A percentile compares a stretch with the other conserved stretches of the same genome.
phyloP scores from a whole-genome alignment of 2,113 vertebrate genomes.

The Gobiocypris rarus region DNA sequence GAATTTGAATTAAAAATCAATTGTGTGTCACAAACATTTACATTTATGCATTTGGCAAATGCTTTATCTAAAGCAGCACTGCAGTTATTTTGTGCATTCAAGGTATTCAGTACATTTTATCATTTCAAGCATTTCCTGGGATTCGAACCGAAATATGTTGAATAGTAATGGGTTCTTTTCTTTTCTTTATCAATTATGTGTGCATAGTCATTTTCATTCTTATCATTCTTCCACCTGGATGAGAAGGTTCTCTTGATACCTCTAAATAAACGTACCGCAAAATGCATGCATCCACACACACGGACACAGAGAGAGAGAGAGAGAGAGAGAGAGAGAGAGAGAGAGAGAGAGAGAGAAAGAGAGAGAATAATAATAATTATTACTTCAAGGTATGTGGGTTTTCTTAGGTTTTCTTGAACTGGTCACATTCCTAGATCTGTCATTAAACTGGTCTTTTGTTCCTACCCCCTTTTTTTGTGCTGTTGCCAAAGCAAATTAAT shows the following conservation, averaged over 20 bases:
- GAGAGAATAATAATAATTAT: not conserved
- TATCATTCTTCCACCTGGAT: not conserved
- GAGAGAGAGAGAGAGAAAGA: too few relatives aligned
- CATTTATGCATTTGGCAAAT: not conserved
- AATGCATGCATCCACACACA: not conserved
- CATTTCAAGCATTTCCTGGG: not conserved
- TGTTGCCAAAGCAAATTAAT: slow-evolving; percentile 11
- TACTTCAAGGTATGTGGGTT: not conserved
- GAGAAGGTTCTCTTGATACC: not conserved
- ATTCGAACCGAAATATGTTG: not conserved
- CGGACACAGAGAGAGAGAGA: too few relatives aligned
- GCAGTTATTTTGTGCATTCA: not conserved
- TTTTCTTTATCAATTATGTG: not conserved
- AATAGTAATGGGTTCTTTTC: not conserved
- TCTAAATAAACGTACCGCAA: not conserved
- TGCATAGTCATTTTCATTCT: not conserved
- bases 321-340: too few relatives aligned
- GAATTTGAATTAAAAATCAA: not conserved
- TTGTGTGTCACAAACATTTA: not conserved
- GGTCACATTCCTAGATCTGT: not conserved
- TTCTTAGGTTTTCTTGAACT: not conserved
- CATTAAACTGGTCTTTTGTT: not conserved
- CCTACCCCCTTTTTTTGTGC: not conserved
- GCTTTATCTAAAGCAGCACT: not conserved
- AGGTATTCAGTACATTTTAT: not conserved